Evolutionary conservation across 2,797 vertebrate species (phyloP).

Genomic region (Falco rusticolus): DNA sequence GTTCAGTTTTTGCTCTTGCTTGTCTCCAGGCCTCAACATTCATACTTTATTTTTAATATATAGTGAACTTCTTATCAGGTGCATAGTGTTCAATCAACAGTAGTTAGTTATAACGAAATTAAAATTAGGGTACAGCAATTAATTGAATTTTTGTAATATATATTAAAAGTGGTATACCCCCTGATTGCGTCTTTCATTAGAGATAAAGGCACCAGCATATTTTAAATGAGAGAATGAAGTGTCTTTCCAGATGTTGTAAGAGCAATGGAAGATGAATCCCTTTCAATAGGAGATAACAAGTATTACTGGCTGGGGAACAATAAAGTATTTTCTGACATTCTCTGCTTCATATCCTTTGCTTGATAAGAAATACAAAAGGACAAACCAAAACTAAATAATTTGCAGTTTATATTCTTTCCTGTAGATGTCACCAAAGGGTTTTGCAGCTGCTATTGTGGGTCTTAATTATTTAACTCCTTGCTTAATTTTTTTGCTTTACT

Average conservation of each 20-base stretch:
- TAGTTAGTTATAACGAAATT: not conserved
- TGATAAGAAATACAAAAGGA: not conserved
- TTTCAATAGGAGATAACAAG: not conserved
- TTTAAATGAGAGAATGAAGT: not conserved
- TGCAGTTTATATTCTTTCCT: conserved; percentile 35
- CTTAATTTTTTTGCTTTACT: not conserved
- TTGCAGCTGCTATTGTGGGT: not conserved
- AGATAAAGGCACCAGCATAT: not conserved
- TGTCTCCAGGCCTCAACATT: not conserved
- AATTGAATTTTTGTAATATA: not conserved
- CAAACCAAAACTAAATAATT: not conserved
- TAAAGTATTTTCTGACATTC: not conserved
- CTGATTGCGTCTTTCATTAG: not conserved
- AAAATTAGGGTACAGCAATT: not conserved
- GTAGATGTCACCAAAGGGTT: conserved; percentile 40
- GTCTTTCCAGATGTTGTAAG: not conserved
- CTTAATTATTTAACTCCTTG: not conserved
- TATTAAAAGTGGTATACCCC: not conserved
- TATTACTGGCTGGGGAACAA: not conserved
- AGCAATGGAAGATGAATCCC: not conserved
- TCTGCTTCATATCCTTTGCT: not conserved
- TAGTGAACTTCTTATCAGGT: not conserved
- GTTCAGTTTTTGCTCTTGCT: not conserved
- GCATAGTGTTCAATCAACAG: not conserved
- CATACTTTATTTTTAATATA: not conserved